Evolutionary conservation across 2,113 vertebrate genomes (phyloP).

Genomic region (Aphelocoma coerulescens): DNA sequence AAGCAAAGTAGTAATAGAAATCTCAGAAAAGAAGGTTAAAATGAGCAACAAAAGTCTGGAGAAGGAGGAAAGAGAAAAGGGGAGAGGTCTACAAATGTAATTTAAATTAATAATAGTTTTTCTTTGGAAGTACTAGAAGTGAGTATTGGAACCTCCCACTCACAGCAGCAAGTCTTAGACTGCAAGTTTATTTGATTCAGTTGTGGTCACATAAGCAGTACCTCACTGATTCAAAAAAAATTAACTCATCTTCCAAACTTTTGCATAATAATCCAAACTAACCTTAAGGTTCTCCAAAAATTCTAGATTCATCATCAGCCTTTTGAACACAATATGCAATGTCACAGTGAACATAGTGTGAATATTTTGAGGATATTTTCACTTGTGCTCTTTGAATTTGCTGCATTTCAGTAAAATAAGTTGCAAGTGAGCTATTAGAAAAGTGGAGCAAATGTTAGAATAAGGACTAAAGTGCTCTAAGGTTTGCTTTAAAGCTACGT

Average conservation of each 20-base stretch:
- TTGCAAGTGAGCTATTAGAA: background rate
- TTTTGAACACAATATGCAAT: background rate
- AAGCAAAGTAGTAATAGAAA: background rate
- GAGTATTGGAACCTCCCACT: background rate
- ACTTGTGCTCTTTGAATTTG: background rate
- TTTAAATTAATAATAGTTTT: background rate
- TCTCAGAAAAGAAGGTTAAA: background rate
- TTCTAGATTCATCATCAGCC: background rate
- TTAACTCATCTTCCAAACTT: background rate
- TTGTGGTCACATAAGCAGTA: background rate
- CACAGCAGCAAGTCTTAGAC: background rate
- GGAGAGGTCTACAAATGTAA: background rate
- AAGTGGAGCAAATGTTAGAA: background rate
- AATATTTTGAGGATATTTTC: background rate
- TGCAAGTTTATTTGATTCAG: background rate
- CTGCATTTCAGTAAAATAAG: background rate
- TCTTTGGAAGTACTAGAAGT: background rate
- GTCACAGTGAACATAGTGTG: background rate
- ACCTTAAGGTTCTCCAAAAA: background rate
- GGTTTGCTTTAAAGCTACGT: background rate
- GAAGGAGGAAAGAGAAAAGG: background rate
- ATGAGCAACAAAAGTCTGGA: background rate
- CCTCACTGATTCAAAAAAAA: background rate
- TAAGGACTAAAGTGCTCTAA: background rate
- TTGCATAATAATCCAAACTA: background rate